A percentile compares a stretch with the other conserved stretches of the same genome.
Conservation (phyloP, 2,797 vertebrate genomes). For the Falco cherrug region DNA sequence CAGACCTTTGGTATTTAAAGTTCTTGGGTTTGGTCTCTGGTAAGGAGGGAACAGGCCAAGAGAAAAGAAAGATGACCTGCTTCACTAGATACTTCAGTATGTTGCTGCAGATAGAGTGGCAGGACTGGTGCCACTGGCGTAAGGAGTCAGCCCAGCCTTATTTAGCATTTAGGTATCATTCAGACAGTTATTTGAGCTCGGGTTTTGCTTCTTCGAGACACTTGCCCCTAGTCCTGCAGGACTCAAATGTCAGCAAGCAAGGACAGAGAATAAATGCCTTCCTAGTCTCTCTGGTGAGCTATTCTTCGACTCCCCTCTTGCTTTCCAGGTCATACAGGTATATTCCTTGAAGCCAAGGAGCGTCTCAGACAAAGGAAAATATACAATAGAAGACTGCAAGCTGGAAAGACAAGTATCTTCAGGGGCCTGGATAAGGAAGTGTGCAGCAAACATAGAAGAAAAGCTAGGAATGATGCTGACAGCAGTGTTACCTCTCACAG, state of each 20-base stretch:
- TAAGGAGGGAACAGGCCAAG: not conserved
- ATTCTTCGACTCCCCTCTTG: not conserved
- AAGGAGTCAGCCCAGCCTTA: not conserved
- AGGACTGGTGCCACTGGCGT: not conserved
- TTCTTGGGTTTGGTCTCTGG: not conserved
- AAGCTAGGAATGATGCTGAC: not conserved
- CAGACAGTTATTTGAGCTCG: constrained; percentile 9
- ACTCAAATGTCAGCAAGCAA: not conserved
- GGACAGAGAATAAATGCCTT: not conserved
- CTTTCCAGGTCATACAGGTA: not conserved
- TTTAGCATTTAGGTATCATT: not conserved
- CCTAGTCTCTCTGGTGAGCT: not conserved
- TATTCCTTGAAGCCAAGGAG: not conserved
- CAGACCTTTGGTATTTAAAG: not conserved
- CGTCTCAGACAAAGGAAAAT: not conserved
- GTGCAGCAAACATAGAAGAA: not conserved
- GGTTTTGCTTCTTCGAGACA: not conserved
- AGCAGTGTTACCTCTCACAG: not conserved
- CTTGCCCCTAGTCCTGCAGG: not conserved
- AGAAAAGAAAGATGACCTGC: not conserved
- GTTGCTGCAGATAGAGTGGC: not conserved
- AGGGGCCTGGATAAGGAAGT: not conserved
- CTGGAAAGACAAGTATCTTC: not conserved
- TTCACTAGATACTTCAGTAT: not conserved
- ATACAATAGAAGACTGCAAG: not conserved